These are phyloP conservation scores for Glossophaga mutica DNA, from an alignment of 2,797 vertebrate genomes.

Conservation along the genomic window DNA sequence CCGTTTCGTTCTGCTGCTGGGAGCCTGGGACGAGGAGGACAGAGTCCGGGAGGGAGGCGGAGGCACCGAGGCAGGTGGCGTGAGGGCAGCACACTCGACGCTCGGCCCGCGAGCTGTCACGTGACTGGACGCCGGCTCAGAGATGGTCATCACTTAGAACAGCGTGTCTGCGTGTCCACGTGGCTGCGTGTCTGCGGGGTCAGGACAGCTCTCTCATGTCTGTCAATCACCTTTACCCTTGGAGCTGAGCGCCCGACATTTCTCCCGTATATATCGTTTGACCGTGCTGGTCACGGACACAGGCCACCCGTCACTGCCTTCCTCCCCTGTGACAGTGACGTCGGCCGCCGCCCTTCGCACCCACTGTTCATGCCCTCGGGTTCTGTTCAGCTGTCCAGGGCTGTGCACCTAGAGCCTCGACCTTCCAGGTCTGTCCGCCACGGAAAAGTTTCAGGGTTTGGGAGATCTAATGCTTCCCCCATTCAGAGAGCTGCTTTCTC, in stretches of 20 bases:
- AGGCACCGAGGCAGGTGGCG: too few relatives aligned
- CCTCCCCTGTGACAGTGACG: not conserved
- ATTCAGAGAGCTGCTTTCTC: not conserved
- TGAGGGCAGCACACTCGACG: not conserved
- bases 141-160: too few relatives aligned
- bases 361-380: too few relatives aligned
- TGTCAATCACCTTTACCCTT: not conserved
- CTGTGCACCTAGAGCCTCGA: not conserved
- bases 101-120: too few relatives aligned
- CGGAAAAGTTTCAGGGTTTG: not conserved
- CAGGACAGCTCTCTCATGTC: not conserved
- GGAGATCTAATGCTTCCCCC: not conserved
- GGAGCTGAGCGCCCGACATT: not conserved
- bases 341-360: not conserved
- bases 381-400: not conserved
- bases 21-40: slow-evolving; percentile 3
- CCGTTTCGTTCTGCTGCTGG: not conserved
- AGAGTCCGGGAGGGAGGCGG: not conserved
- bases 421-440: not conserved
- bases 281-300: not conserved
- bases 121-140: too few relatives aligned
- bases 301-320: not conserved
- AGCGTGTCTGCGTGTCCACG: not conserved
- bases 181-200: not conserved
- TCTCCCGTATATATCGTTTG: not conserved